Conservation (phyloP, 2,888 invertebrate genomes). For the Phragmatobia fuliginosa region DNA sequence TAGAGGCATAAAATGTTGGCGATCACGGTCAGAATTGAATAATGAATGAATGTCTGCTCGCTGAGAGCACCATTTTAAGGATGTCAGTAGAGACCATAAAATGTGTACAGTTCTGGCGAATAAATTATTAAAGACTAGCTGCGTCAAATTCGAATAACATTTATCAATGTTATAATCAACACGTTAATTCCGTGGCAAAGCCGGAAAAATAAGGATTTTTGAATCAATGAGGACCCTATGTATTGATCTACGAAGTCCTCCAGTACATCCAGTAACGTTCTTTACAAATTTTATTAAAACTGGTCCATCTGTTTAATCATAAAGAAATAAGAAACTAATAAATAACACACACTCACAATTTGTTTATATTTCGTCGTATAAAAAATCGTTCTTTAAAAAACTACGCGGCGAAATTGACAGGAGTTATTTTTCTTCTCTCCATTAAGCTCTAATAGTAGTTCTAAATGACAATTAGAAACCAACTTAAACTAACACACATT, state of each 20-base stretch:
- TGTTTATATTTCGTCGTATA: not conserved
- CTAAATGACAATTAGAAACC: not conserved
- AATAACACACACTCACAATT: not conserved
- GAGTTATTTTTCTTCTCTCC: not conserved
- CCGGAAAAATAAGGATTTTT: too few species aligned
- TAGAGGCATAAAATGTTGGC: conserved; percentile 4
- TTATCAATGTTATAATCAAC: too few species aligned
- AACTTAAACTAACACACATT: not conserved
- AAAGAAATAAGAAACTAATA: not conserved
- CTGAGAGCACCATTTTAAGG: conserved; percentile 42
- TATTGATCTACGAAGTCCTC: not conserved
- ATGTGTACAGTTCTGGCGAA: not conserved
- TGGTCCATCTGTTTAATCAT: not conserved
- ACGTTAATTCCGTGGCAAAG: too few species aligned
- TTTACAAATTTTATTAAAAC: not conserved
- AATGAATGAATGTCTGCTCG: conserved; percentile 32
- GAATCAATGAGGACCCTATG: too few species aligned
- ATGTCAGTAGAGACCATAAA: not conserved
- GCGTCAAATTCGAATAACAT: too few species aligned
- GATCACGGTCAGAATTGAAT: conserved; percentile 27
- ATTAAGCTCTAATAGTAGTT: not conserved
- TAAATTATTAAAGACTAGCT: not conserved
- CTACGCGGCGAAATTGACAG: not conserved
- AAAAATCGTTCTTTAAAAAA: not conserved
- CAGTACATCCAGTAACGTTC: too few species aligned